Percentiles rank a stretch among this genome's conserved stretches.
phyloP scores from a whole-genome alignment of 2,797 vertebrate species.

The Pangasius larnaudii region DNA sequence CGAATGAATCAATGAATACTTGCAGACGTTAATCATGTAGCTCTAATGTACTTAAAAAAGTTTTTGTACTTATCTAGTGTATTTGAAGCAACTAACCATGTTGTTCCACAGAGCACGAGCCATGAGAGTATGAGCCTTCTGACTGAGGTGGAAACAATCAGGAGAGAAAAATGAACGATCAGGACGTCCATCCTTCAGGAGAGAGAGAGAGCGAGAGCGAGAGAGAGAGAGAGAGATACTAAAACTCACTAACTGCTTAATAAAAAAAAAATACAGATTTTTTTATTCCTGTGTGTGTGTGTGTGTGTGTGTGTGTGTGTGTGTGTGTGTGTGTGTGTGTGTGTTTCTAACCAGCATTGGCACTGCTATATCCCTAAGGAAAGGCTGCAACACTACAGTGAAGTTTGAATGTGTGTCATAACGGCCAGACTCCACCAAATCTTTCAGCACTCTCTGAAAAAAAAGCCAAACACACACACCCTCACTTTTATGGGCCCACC shows the following conservation, averaged over 20 bases:
- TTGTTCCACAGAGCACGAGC: constrained; percentile 87
- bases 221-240: not conserved
- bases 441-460: constrained; percentile 69
- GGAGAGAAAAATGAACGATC: constrained; percentile 86
- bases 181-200: constrained; percentile 75
- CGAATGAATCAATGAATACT: not conserved
- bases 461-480: not conserved
- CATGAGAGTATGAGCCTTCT: constrained; percentile 84
- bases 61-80: not conserved
- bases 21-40: not conserved
- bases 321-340: constrained; percentile 5
- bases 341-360: constrained; percentile 76
- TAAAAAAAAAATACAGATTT: not conserved
- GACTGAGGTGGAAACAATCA: constrained; percentile 88
- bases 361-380: constrained; percentile 71
- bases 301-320: not conserved
- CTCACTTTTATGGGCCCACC: not conserved
- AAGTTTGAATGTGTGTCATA: constrained; percentile 87
- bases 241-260: not conserved
- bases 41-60: not conserved
- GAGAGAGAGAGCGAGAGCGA: constrained; percentile 11
- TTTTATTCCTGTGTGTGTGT: not conserved
- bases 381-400: constrained; percentile 88
- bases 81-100: constrained; percentile 75
- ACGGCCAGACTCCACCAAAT: constrained; percentile 80